phyloP scores from a whole-genome alignment of 1,140 invertebrate genomes.

The Ericerus pela region DNA sequence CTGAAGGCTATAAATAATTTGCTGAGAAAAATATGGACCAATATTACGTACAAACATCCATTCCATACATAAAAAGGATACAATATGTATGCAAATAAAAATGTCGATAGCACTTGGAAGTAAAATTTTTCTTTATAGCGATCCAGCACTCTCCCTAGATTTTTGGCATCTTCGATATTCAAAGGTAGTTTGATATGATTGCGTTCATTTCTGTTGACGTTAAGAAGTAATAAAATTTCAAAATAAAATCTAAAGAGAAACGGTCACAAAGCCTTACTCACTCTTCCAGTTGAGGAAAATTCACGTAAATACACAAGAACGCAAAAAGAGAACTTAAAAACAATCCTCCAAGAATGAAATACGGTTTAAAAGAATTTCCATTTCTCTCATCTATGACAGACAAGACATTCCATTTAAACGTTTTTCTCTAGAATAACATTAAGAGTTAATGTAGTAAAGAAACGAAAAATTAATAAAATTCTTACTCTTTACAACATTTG shows the following conservation, averaged over 20 bases:
- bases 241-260: background rate
- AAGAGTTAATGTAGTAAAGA: background rate
- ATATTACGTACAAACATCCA: background rate
- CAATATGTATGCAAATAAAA: slow-evolving; percentile 93
- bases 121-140: slow-evolving; percentile 91
- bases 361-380: slow-evolving; percentile 22
- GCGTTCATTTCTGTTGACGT: slow-evolving; percentile 63
- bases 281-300: slow-evolving; percentile 67
- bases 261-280: slow-evolving; percentile 38
- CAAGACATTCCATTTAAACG: too few relatives aligned
- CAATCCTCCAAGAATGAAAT: slow-evolving; percentile 33
- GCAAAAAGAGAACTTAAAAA: slow-evolving; percentile 45
- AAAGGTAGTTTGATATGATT: slow-evolving; percentile 78
- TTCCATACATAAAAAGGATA: slow-evolving; percentile 77
- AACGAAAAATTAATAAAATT: too few relatives aligned
- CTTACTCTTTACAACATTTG: background rate
- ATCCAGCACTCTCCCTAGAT: slow-evolving; percentile 76
- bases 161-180: slow-evolving; percentile 92
- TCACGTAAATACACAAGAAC: slow-evolving; percentile 50
- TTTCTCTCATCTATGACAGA: background rate
- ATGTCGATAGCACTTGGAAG: slow-evolving; percentile 73
- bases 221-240: slow-evolving; percentile 15
- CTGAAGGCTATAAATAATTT: slow-evolving; percentile 59
- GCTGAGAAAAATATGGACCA: background rate
- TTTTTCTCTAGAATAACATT: too few relatives aligned